A percentile compares a stretch with the other conserved stretches of the same genome.
Evolutionary conservation across 2,113 vertebrate genomes (phyloP).

Genomic region (Petromus typicus): DNA sequence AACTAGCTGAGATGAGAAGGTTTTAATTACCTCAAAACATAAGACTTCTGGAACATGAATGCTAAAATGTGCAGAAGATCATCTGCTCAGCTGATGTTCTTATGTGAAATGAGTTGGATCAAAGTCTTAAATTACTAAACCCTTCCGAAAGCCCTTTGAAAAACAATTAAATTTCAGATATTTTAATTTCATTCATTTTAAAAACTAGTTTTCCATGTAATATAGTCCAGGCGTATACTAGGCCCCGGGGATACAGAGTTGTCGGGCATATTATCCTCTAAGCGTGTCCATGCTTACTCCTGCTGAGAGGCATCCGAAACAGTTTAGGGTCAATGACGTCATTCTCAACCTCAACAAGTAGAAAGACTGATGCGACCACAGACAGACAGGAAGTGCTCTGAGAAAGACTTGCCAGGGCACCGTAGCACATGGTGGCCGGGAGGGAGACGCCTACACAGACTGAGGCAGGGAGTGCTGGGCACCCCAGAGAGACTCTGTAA

Average conservation of each 20-base stretch:
- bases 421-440: no score
- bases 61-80: not conserved
- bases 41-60: not conserved
- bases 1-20: not conserved
- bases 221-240: not conserved
- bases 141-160: not conserved
- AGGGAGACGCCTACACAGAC: not conserved
- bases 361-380: not conserved
- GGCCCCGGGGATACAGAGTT: not conserved
- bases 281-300: not conserved
- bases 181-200: conserved; percentile 44
- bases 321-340: not conserved
- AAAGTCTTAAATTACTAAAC: conserved; percentile 26
- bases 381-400: not conserved
- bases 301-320: not conserved
- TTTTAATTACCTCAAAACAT: conserved; percentile 27
- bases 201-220: not conserved
- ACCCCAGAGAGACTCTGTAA: not conserved
- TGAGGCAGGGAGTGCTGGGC: rapidly evolving
- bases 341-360: not conserved
- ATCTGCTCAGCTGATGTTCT: not conserved
- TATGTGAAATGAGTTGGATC: not conserved
- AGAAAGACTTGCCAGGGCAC: not conserved
- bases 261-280: not conserved
- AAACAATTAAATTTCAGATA: conserved; percentile 38